Percentiles rank a stretch among this genome's conserved stretches.
phyloP scores from a whole-genome alignment of 2,113 vertebrate genomes.

The Hemibagrus wyckioides region DNA sequence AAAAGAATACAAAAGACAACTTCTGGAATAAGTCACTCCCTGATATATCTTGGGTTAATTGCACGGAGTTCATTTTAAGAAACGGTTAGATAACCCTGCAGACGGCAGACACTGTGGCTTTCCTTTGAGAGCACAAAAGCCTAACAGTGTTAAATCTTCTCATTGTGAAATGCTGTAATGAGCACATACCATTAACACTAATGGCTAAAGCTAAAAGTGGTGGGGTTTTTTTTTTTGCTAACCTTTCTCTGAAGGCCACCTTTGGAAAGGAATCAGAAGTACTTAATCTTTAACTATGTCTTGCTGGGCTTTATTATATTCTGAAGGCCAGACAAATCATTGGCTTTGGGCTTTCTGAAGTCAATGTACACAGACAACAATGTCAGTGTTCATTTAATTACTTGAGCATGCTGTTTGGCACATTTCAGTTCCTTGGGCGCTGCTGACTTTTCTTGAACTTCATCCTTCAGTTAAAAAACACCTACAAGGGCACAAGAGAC shows the following conservation, averaged over 20 bases:
- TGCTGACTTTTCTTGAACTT: not conserved
- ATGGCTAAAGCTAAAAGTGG: slow-evolving; percentile 23
- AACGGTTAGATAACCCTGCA: slow-evolving; percentile 5
- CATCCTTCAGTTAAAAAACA: not conserved
- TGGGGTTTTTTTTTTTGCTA: not conserved
- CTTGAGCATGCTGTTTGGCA: not conserved
- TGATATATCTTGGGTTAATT: slow-evolving; percentile 43
- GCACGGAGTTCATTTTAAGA: slow-evolving; percentile 29
- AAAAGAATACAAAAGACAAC: slow-evolving; percentile 17
- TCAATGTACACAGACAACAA: not conserved
- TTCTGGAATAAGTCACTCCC: slow-evolving; percentile 35
- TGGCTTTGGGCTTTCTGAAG: not conserved
- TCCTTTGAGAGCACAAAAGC: slow-evolving; percentile 4
- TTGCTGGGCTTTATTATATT: not conserved
- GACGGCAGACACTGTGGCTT: slow-evolving; percentile 1
- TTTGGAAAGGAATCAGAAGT: slow-evolving; percentile 18
- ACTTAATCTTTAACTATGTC: not conserved
- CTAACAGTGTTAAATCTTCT: slow-evolving; percentile 29
- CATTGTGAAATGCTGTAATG: not conserved
- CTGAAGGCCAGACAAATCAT: not conserved
- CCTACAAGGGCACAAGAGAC: not conserved
- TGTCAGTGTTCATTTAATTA: not conserved
- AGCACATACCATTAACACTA: slow-evolving; percentile 24
- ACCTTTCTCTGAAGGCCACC: slow-evolving; percentile 8
- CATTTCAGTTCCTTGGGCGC: not conserved